Evolutionary conservation across 2,113 vertebrate genomes (phyloP).

Genomic region (Stigmatopora nigra): DNA sequence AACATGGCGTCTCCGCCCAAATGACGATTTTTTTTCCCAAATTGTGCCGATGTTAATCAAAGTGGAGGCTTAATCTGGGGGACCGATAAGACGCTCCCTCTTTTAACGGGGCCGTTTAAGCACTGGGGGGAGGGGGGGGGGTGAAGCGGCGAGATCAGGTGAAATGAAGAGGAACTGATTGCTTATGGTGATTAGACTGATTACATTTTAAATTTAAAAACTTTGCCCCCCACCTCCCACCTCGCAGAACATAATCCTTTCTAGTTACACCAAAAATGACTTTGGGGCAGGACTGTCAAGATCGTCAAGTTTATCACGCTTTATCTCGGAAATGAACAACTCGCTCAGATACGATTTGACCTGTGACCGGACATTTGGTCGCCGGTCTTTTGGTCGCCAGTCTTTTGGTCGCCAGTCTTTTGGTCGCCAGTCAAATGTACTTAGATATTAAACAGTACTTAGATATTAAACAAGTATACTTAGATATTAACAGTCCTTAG

Average conservation of each 20-base stretch:
- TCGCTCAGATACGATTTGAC: no score
- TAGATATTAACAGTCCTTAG: no score
- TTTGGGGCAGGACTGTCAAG: neutral
- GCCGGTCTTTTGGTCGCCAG: no score
- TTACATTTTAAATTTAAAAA: conserved; percentile 75
- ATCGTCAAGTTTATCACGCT: no score
- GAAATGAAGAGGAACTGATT: conserved; percentile 71
- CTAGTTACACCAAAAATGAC: conserved; percentile 44
- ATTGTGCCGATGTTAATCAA: conserved; percentile 62
- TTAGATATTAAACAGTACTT: no score
- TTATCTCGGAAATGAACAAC: no score
- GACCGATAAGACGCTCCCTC: conserved; percentile 59
- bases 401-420: no score
- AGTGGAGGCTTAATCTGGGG: conserved; percentile 62
- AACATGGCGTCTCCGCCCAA: neutral
- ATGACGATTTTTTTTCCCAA: conserved; percentile 10
- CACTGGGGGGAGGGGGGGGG: conserved; percentile 10
- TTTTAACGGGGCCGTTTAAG: conserved; percentile 48
- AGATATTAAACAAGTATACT: no score
- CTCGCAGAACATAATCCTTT: conserved; percentile 36
- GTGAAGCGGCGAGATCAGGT: conserved; percentile 43
- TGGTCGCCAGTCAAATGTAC: no score
- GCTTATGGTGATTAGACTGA: conserved; percentile 69
- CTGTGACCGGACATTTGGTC: no score
- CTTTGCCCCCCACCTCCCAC: conserved; percentile 14